A percentile compares a stretch with the other conserved stretches of the same genome.
phyloP scores from a whole-genome alignment of 2,113 vertebrate genomes.

The Anhinga rufa region DNA sequence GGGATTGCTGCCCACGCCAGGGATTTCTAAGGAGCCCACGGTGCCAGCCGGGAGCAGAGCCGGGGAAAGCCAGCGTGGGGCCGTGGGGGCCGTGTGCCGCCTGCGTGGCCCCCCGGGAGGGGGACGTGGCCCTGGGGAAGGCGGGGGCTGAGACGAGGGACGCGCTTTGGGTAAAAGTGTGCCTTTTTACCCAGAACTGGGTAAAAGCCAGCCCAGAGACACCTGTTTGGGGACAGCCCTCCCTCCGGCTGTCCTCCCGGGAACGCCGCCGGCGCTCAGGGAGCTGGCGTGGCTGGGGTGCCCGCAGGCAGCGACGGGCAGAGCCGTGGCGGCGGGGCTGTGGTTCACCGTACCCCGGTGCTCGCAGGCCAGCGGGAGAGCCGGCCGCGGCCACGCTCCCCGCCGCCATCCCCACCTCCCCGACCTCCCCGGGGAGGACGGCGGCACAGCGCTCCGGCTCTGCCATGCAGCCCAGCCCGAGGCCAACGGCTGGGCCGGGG shows the following conservation, averaged over 20 bases:
- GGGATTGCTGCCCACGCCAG: not conserved
- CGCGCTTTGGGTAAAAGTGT: not conserved
- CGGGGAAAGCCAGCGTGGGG: not conserved
- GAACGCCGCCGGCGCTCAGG: not conserved
- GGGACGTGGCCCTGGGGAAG: not conserved
- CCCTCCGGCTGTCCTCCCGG: not conserved
- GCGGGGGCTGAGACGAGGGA: not conserved
- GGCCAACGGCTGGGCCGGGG: not conserved
- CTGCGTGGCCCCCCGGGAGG: not conserved
- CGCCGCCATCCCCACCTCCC: not conserved
- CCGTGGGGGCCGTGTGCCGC: not conserved
- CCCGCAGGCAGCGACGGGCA: not conserved
- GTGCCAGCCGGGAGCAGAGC: not conserved
- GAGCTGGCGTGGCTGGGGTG: not conserved
- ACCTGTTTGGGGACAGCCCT: not conserved
- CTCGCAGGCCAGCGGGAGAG: not conserved
- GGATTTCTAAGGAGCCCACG: not conserved
- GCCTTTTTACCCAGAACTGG: not conserved
- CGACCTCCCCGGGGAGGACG: not conserved
- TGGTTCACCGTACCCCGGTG: rapidly evolving
- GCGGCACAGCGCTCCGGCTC: not conserved
- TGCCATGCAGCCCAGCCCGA: not conserved
- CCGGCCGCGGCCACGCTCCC: not conserved
- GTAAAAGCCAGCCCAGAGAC: not conserved
- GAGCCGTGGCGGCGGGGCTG: rapidly evolving